Conservation (phyloP, 2,113 vertebrate species). For the Erythrocercus mccallii region DNA sequence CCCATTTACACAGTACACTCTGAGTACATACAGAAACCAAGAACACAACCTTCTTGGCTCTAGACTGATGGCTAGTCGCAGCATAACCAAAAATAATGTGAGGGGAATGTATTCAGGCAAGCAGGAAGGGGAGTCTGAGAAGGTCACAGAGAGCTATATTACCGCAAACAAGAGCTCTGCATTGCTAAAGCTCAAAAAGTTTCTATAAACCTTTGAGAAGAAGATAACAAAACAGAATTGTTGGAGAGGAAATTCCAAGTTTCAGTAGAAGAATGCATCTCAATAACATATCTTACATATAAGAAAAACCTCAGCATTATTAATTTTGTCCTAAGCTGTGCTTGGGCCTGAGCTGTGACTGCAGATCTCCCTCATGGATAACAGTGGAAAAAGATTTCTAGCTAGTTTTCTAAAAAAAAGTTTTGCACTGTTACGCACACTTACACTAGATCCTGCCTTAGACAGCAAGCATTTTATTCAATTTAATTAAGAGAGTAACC, state of each 20-base stretch:
- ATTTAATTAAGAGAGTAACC: neutral
- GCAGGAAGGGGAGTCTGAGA: neutral
- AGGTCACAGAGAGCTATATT: neutral
- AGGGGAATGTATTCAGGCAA: neutral
- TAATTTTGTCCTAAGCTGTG: neutral
- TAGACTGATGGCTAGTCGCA: neutral
- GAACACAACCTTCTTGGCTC: neutral
- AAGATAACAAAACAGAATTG: neutral
- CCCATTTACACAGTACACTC: neutral
- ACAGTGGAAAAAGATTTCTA: neutral
- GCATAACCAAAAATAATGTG: conserved; percentile 24
- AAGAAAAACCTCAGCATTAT: neutral
- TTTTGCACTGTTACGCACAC: neutral
- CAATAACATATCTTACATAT: accelerated
- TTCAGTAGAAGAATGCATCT: neutral
- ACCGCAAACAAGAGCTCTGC: neutral
- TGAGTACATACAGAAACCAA: neutral
- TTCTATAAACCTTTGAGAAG: neutral
- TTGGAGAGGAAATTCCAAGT: neutral
- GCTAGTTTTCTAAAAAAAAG: neutral
- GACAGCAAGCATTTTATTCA: neutral
- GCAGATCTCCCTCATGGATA: neutral
- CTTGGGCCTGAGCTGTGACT: neutral
- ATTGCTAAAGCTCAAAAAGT: neutral
- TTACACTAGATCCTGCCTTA: neutral